A percentile compares a stretch with the other conserved stretches of the same genome.
phyloP scores from a whole-genome alignment of 2,113 vertebrate species.

The Cynoglossus semilaevis region DNA sequence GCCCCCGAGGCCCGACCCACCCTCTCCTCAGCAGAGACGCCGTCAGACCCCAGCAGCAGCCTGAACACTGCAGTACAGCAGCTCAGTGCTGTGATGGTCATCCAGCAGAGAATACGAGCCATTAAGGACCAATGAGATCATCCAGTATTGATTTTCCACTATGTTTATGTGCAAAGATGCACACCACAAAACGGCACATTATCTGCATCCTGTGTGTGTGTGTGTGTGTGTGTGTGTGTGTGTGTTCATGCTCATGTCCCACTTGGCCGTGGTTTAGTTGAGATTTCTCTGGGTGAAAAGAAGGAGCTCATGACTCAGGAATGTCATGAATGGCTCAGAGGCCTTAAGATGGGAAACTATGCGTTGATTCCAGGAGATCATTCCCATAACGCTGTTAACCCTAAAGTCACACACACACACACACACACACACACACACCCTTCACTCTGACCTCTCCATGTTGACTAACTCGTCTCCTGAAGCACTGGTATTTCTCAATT shows the following conservation, averaged over 20 bases:
- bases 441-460: slow-evolving; percentile 31
- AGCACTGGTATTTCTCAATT: slow-evolving; percentile 10
- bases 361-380: slow-evolving; percentile 51
- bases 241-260: slow-evolving; percentile 34
- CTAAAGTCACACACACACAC: slow-evolving; percentile 1
- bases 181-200: slow-evolving; percentile 38
- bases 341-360: slow-evolving; percentile 64
- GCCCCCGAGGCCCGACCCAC: no score
- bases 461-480: slow-evolving; percentile 35
- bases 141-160: slow-evolving; percentile 64
- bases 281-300: slow-evolving; percentile 31
- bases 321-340: slow-evolving; percentile 60
- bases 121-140: slow-evolving; percentile 63
- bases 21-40: no score
- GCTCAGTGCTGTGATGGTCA: slow-evolving; percentile 19
- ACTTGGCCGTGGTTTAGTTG: slow-evolving; percentile 32
- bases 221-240: slow-evolving; percentile 18
- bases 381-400: slow-evolving; percentile 40
- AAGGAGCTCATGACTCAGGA: slow-evolving; percentile 65
- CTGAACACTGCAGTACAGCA: not conserved
- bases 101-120: slow-evolving; percentile 42
- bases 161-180: slow-evolving; percentile 9
- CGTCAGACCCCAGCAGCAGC: no score
- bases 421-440: slow-evolving; percentile 1
- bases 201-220: slow-evolving; percentile 34